Evolutionary conservation across 2,888 invertebrate species (phyloP).

Genomic region (Malthinus flaveolus): DNA sequence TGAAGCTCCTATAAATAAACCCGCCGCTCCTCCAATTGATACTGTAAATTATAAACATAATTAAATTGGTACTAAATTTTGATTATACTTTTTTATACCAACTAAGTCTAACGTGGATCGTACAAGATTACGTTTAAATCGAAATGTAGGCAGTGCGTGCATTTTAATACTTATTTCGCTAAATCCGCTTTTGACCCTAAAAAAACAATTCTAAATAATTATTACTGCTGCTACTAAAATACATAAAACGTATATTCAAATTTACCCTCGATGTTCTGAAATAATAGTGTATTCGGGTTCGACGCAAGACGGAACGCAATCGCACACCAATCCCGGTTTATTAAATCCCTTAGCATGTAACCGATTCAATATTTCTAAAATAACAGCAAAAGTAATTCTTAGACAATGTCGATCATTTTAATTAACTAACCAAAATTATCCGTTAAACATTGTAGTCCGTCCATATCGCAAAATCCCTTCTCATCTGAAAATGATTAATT

Average conservation of each 20-base stretch:
- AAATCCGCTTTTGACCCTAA: conserved; percentile 34
- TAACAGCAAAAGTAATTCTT: conserved; percentile 10
- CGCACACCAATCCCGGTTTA: conserved; percentile 57
- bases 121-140: conserved; percentile 64
- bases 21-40: conserved; percentile 64
- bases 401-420: neutral
- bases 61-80: too few species aligned
- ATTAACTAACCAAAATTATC: conserved; percentile 52
- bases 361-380: conserved; percentile 53
- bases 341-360: conserved; percentile 52
- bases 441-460: conserved; percentile 61
- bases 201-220: conserved; percentile 5
- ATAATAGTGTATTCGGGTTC: conserved; percentile 62
- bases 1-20: conserved; percentile 65
- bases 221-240: conserved; percentile 2
- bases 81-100: conserved; percentile 50
- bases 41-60: conserved; percentile 52
- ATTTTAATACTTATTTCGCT: conserved; percentile 56
- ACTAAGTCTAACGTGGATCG: conserved; percentile 64
- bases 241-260: conserved; percentile 2
- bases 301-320: conserved; percentile 64
- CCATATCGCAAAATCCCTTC: conserved; percentile 56
- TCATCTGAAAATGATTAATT: conserved; percentile 48
- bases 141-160: conserved; percentile 59
- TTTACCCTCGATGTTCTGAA: conserved; percentile 57